These are phyloP conservation scores for Acromyrmex charruanus DNA, from an alignment of 1,140 invertebrate genomes.

Conservation along the genomic window DNA sequence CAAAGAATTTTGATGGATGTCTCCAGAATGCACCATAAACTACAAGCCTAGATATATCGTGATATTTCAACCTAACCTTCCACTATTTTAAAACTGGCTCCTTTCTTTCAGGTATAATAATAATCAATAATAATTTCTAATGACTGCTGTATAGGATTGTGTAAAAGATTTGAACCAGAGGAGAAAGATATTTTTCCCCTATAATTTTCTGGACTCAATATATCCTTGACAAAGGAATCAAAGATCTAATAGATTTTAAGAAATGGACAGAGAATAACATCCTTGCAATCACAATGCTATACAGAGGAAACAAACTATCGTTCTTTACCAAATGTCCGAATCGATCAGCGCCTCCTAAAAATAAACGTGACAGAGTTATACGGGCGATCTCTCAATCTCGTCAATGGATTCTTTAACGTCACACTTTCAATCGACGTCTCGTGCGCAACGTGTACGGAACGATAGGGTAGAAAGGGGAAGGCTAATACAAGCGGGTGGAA, in stretches of 20 bases:
- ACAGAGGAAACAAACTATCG: constrained; percentile 25
- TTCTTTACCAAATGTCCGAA: constrained; percentile 13
- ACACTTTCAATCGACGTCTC: constrained; percentile 77
- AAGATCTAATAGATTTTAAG: constrained; percentile 5
- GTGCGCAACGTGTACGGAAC: constrained; percentile 43
- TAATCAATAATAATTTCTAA: constrained; percentile 11
- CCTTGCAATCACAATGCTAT: constrained; percentile 10
- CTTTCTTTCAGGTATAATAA: background rate
- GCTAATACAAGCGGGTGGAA: background rate
- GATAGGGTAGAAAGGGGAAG: constrained; percentile 36
- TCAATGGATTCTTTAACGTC: constrained; percentile 73
- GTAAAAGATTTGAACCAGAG: background rate
- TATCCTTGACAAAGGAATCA: background rate
- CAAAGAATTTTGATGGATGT: too few species aligned
- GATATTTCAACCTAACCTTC: too few species aligned
- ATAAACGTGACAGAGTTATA: constrained; percentile 55
- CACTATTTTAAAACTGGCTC: too few species aligned
- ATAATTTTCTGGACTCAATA: background rate
- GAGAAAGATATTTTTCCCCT: background rate
- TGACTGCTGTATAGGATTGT: background rate
- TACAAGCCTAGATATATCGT: too few species aligned
- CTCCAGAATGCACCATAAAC: too few species aligned
- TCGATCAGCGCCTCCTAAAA: constrained; percentile 28
- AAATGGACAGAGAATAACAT: constrained; percentile 1
- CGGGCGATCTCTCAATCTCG: constrained; percentile 45